phyloP scores from a whole-genome alignment of 2,113 vertebrate species.

The Centropus bengalensis region DNA sequence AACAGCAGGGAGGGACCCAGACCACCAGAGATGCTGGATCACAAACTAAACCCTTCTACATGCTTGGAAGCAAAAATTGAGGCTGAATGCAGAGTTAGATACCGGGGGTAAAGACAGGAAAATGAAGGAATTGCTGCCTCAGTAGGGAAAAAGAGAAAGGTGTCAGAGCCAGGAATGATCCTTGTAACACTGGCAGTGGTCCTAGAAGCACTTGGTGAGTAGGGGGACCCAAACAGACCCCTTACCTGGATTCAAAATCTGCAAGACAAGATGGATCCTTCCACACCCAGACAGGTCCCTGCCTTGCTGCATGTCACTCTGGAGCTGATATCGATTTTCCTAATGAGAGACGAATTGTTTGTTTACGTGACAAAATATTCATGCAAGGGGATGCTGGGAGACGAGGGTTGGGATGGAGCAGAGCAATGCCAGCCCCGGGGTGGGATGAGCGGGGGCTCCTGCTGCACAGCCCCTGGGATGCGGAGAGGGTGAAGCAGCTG shows the following conservation, averaged over 20 bases:
- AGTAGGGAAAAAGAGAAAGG: background rate
- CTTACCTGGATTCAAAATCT: background rate
- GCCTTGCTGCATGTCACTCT: background rate
- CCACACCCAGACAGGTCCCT: background rate
- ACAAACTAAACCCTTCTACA: background rate
- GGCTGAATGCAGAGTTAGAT: background rate
- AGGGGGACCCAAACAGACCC: background rate
- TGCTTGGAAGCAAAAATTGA: background rate
- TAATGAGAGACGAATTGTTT: background rate
- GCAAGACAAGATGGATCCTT: background rate
- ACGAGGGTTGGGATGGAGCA: background rate
- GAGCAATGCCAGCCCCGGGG: fast-evolving
- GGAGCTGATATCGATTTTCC: background rate
- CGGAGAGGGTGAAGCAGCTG: background rate
- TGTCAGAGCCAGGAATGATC: background rate
- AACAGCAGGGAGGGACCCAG: background rate
- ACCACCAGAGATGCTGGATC: background rate
- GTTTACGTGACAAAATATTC: conserved; percentile 21
- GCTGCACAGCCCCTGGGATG: background rate
- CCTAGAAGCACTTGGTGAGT: background rate
- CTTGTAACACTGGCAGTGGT: background rate
- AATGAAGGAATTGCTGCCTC: conserved; percentile 2
- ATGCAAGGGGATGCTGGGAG: background rate
- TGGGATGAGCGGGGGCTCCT: background rate
- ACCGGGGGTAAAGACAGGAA: background rate